Evolutionary conservation across 2,113 vertebrate species (phyloP), one percentile per base, ranked within the genome.

Genomic region (Manacus vitellinus): DNA sequence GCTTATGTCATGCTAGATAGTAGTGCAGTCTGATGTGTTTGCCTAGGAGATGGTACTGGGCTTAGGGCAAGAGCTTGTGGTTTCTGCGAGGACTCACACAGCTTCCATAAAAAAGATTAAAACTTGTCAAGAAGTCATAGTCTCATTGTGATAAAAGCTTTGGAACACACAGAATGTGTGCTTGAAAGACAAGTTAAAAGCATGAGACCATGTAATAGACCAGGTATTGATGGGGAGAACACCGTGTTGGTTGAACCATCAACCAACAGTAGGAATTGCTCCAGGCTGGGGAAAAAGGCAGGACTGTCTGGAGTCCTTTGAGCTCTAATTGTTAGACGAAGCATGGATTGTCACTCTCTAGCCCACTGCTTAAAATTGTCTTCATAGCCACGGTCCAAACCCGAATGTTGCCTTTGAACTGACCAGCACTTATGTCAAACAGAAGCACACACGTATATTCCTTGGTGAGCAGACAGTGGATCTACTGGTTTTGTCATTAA

Each of bases 131-230:
- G 43, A 63, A 12, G 12, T 35, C 35, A 8, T 10, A 6, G 41
- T 90, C 76, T 82, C 22, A 24, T 41, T 76, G 23, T 2, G 5
- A 39, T 35, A 22, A 46, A 68, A 71, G 8, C 10, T 66, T 76
- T 71, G 54, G 5, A 77, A 72, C 7, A 61, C 12, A 47, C 1
- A 41, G 33, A 67, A 79, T 0, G 0, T 22, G 19, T 51, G 24
- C 21, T 37, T 77, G 49, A 91, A 95, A 76, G 13, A 14, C 7
- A 55, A 75, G 12, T 61, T 75, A 61, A 62, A 90, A 86, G 24
- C 7, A 30, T 0, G 2, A 47, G 14, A 55, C 8, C 17, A 8
- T 4, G 5, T 35, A 47, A 43, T 9, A 39, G 31, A 19, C 5
- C 24, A 35, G 43, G 9, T 28, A 8, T 8, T 46, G 27, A 8